Evolutionary conservation across 2,888 invertebrate genomes (phyloP).

Genomic region (Drosophila putrida): DNA sequence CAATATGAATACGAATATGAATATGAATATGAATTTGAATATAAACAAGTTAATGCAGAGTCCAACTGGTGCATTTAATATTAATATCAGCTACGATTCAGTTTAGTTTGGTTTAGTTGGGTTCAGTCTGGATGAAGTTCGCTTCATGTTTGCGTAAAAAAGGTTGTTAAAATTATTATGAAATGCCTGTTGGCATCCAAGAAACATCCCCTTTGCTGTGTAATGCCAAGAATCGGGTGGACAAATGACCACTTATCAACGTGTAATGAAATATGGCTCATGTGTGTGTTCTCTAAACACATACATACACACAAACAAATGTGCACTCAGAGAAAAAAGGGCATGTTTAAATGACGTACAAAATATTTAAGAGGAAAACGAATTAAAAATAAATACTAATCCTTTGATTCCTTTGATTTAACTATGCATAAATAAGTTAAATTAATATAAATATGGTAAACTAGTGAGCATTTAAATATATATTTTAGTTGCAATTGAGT

Average conservation of each 20-base stretch:
- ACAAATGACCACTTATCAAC: conserved; percentile 77
- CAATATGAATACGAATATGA: conserved; percentile 10
- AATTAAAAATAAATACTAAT: too few relatives aligned
- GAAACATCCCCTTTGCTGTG: conserved; percentile 3
- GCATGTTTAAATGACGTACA: too few relatives aligned
- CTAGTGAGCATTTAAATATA: too few relatives aligned
- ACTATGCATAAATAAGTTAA: too few relatives aligned
- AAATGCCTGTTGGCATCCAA: conserved; percentile 83
- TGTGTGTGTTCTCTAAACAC: conserved; percentile 23
- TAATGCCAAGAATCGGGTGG: conserved; percentile 22
- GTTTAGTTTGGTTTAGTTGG: neutral
- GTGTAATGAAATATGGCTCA: conserved; percentile 75
- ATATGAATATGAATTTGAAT: conserved; percentile 14
- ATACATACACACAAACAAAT: neutral
- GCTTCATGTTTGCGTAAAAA: conserved; percentile 66
- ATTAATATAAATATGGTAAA: too few relatives aligned
- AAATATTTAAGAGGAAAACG: too few relatives aligned
- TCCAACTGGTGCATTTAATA: conserved; percentile 65
- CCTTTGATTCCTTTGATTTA: too few relatives aligned
- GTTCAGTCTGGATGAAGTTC: conserved; percentile 27
- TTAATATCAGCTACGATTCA: conserved; percentile 49
- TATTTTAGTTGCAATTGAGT: too few relatives aligned
- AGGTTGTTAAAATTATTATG: conserved; percentile 82
- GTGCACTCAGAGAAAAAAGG: too few relatives aligned
- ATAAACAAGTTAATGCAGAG: conserved; percentile 25